Conservation (phyloP, 2,797 vertebrate genomes). For the Cossypha caffra region DNA sequence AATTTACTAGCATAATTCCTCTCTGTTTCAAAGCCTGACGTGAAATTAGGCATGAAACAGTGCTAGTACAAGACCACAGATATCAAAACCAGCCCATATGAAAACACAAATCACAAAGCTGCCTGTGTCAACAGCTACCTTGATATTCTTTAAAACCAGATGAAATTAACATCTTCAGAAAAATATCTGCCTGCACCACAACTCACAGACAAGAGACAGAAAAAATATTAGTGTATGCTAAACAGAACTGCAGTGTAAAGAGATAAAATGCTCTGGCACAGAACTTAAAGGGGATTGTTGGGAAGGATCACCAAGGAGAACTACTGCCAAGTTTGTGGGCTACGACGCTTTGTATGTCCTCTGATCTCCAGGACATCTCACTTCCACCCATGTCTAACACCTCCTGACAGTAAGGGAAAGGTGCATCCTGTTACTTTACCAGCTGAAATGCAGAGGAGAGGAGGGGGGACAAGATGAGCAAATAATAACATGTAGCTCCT, state of each 20-base stretch:
- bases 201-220: neutral
- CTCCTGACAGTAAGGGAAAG: neutral
- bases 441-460: neutral
- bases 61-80: neutral
- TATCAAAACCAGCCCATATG: neutral
- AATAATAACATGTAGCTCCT: neutral
- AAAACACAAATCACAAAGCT: neutral
- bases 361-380: neutral
- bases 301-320: neutral
- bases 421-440: neutral
- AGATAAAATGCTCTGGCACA: neutral
- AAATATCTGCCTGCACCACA: neutral
- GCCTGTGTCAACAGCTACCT: neutral
- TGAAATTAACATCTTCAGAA: neutral
- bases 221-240: neutral
- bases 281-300: neutral
- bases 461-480: neutral
- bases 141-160: neutral
- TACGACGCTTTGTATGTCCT: neutral
- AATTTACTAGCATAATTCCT: slow-evolving; percentile 20
- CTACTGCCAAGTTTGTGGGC: neutral
- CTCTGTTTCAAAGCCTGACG: neutral
- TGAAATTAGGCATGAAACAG: slow-evolving; percentile 21
- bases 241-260: neutral
- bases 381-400: neutral